These are phyloP conservation scores for Drosophila pectinifera DNA, from an alignment of 1,140 invertebrate genomes.

Conservation along the genomic window DNA sequence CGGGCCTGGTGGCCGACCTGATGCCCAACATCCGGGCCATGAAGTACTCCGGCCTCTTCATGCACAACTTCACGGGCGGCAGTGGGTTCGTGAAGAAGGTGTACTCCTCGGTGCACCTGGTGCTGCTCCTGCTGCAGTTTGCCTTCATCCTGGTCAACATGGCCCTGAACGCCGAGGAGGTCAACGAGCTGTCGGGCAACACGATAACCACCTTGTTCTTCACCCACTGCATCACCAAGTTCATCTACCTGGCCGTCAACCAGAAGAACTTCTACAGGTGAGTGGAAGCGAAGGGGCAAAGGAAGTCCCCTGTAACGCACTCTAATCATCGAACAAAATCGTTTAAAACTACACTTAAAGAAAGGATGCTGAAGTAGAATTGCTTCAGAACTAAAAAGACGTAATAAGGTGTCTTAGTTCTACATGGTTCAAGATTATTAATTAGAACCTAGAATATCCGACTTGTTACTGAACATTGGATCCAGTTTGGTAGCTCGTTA, in stretches of 20 bases:
- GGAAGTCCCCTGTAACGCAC: neutral
- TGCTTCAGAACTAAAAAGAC: neutral
- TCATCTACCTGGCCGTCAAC: conserved; percentile 89
- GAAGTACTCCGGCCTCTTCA: conserved; percentile 90
- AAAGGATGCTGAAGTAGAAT: neutral
- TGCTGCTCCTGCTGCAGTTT: conserved; percentile 89
- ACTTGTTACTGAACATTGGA: no score
- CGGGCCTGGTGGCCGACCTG: conserved; percentile 91
- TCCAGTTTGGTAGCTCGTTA: no score
- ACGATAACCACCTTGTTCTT: conserved; percentile 93
- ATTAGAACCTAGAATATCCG: neutral
- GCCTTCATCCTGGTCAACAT: conserved; percentile 89
- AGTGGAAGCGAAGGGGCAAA: no score
- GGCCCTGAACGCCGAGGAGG: conserved; percentile 89
- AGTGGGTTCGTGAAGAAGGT: conserved; percentile 87
- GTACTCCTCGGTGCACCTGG: conserved; percentile 87
- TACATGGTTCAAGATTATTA: no score
- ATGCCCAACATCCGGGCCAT: conserved; percentile 93
- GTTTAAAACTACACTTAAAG: neutral
- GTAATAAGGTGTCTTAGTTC: no score
- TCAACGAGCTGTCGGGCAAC: conserved; percentile 92
- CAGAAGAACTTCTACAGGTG: conserved; percentile 91
- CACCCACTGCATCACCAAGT: conserved; percentile 90
- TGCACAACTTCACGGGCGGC: conserved; percentile 91
- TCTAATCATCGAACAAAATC: neutral